phyloP scores from a whole-genome alignment of 2,113 vertebrate species.

The Clarias batrachus region DNA sequence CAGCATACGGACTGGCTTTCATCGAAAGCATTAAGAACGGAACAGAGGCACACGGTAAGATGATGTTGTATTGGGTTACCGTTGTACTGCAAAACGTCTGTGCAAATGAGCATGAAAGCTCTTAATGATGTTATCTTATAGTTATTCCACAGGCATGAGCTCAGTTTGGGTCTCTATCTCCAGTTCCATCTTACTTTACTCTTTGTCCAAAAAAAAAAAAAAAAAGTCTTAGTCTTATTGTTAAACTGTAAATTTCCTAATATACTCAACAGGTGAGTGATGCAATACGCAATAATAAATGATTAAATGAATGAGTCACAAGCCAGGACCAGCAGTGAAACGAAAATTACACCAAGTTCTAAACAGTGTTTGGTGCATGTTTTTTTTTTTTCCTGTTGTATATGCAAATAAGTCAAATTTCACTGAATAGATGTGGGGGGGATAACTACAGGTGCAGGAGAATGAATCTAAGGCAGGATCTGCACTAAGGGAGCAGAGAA shows the following conservation, averaged over 20 bases:
- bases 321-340: not conserved
- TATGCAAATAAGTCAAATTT: not conserved
- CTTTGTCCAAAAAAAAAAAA: not conserved
- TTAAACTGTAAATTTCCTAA: not conserved
- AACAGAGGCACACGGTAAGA: constrained; percentile 46
- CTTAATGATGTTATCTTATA: constrained; percentile 48
- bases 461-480: not conserved
- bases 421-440: not conserved
- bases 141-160: constrained; percentile 51
- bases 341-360: not conserved
- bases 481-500: constrained; percentile 1
- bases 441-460: not conserved
- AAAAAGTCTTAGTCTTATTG: not conserved
- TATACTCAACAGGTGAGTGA: not conserved
- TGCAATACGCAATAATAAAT: not conserved
- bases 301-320: not conserved
- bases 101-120: constrained; percentile 30
- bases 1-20: constrained; percentile 29
- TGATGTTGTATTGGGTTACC: constrained; percentile 45
- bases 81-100: constrained; percentile 29
- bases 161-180: constrained; percentile 35
- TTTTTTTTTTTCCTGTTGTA: no score
- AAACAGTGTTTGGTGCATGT: not conserved
- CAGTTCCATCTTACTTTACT: constrained; percentile 8
- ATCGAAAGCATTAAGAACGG: constrained; percentile 44